Evolutionary conservation across 1,140 invertebrate species (phyloP), one percentile per base, ranked within the genome.

Genomic region (Gerris buenoi): DNA sequence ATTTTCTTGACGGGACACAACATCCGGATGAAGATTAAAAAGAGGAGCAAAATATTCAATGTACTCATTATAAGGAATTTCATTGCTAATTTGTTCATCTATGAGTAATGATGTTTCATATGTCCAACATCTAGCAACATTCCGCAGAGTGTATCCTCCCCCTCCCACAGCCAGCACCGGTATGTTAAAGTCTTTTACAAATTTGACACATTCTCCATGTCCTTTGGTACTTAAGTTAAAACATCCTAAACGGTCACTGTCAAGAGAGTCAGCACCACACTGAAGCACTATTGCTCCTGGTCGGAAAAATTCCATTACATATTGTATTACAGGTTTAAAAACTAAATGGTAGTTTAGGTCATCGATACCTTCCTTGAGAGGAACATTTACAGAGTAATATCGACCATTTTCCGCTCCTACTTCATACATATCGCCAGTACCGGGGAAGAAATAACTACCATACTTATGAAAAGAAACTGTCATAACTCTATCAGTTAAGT

Each of bases 391-490:
- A 0, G 93, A 95, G 75, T 97, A 98, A 76, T 96, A 95, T 65
- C 90, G 81, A 0, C 95, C 95, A 75, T 87, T 88, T 75, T 96
- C 93, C 1, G 90, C 88, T 1, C 95, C 95, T 64, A 95, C 87
- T 80, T 98, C 95, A 76, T 95, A 98, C 95, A 98, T 98, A 77
- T 98, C 94, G 0, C 96, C 94, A 14, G 95, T 98, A 0, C 95
- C 95, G 0, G 97, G 97, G 74, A 99, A 99, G 76, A 97, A 97
- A 73, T 92, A 97, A 74, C 97, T 95, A 5, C 97, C 97, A 78
- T 97, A 99, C 79, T 98, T 97, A 75, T 99, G 97, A 77, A 99
- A 99, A 25, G 94, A 97, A 1, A 98, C 95, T 0, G 97, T 99
- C 97, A 99, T 99, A 0, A 99, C 97, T 63, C 97, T 80, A 78